Conservation (phyloP, 2,113 vertebrate species). For the Theristicus caerulescens region DNA sequence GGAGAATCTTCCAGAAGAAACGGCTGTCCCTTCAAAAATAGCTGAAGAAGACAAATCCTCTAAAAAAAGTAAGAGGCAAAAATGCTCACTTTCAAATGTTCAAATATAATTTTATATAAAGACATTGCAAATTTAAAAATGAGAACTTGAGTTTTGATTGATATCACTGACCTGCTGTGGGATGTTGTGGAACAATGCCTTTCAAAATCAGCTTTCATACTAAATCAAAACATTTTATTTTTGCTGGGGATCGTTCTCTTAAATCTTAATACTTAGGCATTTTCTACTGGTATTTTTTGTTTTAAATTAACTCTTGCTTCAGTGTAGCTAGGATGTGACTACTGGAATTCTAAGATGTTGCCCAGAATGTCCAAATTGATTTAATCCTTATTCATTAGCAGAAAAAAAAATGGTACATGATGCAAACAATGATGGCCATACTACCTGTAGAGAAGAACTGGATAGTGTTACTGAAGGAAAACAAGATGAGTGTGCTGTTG, state of each 20-base stretch:
- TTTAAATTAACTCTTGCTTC: background rate
- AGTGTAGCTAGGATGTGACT: background rate
- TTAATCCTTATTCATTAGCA: constrained; percentile 20
- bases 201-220: background rate
- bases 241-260: background rate
- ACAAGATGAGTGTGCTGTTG: background rate
- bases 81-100: background rate
- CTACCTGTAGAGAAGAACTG: background rate
- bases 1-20: constrained; percentile 11
- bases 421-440: background rate
- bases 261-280: background rate
- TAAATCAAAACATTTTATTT: background rate
- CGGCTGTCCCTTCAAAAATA: background rate
- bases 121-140: background rate
- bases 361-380: background rate
- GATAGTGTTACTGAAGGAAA: background rate
- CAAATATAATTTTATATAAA: background rate
- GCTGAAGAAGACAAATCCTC: constrained; percentile 7
- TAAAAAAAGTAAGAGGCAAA: constrained; percentile 63
- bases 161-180: background rate
- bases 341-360: background rate
- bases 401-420: constrained; percentile 18
- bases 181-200: background rate
- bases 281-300: background rate
- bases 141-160: background rate